Percentiles rank a stretch among this genome's conserved stretches.
Evolutionary conservation across 1,140 invertebrate species (phyloP).

Genomic region (Lasaia peninsularis): DNA sequence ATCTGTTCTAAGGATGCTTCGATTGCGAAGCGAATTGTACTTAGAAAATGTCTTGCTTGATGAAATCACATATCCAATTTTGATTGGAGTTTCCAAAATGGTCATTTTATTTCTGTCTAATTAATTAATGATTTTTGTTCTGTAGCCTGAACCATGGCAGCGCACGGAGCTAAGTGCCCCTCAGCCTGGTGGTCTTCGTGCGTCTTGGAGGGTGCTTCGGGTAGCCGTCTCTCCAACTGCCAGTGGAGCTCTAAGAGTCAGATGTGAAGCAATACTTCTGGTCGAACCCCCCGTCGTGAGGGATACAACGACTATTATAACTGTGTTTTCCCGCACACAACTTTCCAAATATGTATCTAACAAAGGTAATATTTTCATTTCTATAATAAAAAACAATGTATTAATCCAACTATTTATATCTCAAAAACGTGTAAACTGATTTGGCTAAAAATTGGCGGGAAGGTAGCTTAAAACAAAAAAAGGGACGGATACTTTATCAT

Average conservation of each 20-base stretch:
- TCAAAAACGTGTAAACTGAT: too few relatives aligned
- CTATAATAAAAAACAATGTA: too few relatives aligned
- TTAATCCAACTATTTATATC: too few relatives aligned
- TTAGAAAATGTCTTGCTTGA: too few relatives aligned
- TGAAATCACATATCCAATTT: too few relatives aligned
- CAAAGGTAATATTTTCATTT: slow-evolving; percentile 37
- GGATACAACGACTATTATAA: slow-evolving; percentile 46
- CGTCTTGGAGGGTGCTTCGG: slow-evolving; percentile 57
- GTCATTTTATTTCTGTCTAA: too few relatives aligned
- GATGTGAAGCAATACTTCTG: slow-evolving; percentile 52
- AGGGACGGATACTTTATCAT: too few relatives aligned
- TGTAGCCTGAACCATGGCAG: slow-evolving; percentile 59
- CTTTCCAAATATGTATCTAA: slow-evolving; percentile 63
- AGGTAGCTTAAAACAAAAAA: too few relatives aligned
- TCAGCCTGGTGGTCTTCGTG: slow-evolving; percentile 48
- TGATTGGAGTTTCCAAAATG: not conserved
- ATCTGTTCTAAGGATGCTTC: too few relatives aligned
- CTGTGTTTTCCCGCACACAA: slow-evolving; percentile 56
- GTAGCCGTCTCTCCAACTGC: slow-evolving; percentile 46
- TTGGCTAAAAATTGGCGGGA: too few relatives aligned
- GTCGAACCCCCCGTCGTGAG: slow-evolving; percentile 59
- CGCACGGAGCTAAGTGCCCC: slow-evolving; percentile 45
- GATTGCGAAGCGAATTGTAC: too few relatives aligned
- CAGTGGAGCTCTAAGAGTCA: slow-evolving; percentile 53
- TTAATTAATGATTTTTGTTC: slow-evolving; percentile 14